Evolutionary conservation across 2,113 vertebrate genomes (phyloP), one percentile per base, ranked within the genome.

Genomic region (Amphiprion percula): DNA sequence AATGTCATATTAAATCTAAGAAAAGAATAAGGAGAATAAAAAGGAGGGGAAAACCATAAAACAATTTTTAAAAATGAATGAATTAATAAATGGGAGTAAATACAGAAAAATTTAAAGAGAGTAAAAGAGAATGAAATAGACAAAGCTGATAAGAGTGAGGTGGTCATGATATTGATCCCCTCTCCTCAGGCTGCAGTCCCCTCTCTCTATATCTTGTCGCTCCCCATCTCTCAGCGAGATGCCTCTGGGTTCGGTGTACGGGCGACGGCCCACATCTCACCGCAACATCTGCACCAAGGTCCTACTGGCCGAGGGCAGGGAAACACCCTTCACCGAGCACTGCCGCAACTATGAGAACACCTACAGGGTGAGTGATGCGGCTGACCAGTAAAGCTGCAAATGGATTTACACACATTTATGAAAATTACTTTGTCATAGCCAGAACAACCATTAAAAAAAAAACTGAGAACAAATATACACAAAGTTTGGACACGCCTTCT

Each of bases 251-350:
- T 87, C 94, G 0, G 89, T 95, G 0, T 89, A 94, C 0, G 94
- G 96, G 21, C 94, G 93, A 39, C 96, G 96, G 88, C 94, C 97
- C 0, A 94, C 95, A 0, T 93, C 93, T 79, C 97, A 96, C 82
- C 95, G 96, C 54, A 96, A 96, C 92, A 96, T 97, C 90, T 96
- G 96, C 94, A 97, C 98, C 77, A 98, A 98, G 85, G 96, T 97
- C 68, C 95, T 99, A 61, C 93, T 98, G 94, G 96, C 96, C 0
- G 95, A 97, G 83, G 96, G 96, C 0, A 80, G 52, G 0, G 96
- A 97, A 19, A 96, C 96, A 0, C 95, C 97, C 2, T 99, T 99
- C 21, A 88, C 93, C 0, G 95, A 97, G 79, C 97, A 98, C 92
- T 98, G 97, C 80, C 95, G 93, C 71, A 96, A 82, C 87, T 97